Percentiles rank a stretch among this genome's conserved stretches.
Evolutionary conservation across 2,888 invertebrate genomes (phyloP).

Genomic region (Drosophila lutescens): DNA sequence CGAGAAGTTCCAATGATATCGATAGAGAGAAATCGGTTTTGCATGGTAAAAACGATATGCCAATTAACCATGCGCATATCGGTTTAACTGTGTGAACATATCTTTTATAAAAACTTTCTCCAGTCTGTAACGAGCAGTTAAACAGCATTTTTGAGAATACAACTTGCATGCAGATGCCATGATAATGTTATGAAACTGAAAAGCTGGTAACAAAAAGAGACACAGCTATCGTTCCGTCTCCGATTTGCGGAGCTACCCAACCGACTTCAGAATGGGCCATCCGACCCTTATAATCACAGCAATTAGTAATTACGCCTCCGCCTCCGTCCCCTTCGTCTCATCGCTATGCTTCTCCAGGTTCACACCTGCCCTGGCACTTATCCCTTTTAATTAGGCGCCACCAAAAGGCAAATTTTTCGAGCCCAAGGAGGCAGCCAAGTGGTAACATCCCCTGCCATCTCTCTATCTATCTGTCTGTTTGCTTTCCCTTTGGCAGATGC

Average conservation of each 20-base stretch:
- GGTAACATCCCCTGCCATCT: conserved; percentile 18
- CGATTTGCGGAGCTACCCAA: not conserved
- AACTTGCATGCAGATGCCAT: not conserved
- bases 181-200: not conserved
- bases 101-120: too few species aligned
- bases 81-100: too few species aligned
- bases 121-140: too few species aligned
- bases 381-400: conserved; percentile 74
- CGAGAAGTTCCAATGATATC: not conserved
- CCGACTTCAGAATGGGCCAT: not conserved
- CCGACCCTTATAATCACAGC: conserved; percentile 62
- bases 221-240: not conserved
- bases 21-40: too few species aligned
- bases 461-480: conserved; percentile 49
- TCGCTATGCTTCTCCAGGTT: conserved; percentile 39
- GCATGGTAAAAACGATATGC: too few species aligned
- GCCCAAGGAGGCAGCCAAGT: conserved; percentile 55
- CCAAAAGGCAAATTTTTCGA: conserved; percentile 68
- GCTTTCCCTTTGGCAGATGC: conserved; percentile 63
- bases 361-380: conserved; percentile 71
- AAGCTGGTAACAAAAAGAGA: too few species aligned
- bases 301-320: conserved; percentile 68
- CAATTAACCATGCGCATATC: too few species aligned
- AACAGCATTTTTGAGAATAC: too few species aligned
- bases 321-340: conserved; percentile 17